Evolutionary conservation across 2,888 invertebrate genomes (phyloP), one percentile per base, ranked within the genome.

Genomic region (Spodoptera picta): DNA sequence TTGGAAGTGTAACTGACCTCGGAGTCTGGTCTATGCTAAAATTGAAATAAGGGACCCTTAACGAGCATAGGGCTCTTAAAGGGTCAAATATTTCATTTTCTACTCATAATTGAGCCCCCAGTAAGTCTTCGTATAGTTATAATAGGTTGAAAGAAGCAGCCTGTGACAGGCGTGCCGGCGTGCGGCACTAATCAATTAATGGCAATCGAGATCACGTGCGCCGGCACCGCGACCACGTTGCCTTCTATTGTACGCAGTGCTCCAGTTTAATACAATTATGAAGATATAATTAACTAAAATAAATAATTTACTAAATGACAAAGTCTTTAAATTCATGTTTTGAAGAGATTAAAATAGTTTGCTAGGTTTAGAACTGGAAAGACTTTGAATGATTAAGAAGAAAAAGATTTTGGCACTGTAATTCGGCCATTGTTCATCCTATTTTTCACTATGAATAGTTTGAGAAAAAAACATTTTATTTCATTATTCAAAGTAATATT

Each of bases 151-250:
- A 73, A 65, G 75, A 78, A 75, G 71, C 65, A 61, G 74, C 66
- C 56, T 60, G 79, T 79, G 80, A 76, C 79, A 80, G 77, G 84
- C 85, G 84, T 85, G 87, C 79, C 80, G 77, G 84, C 85, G 84
- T 85, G 87, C 86, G 85, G 80, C 75, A 83, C 87, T 88, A 89
- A 90, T 90, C 89, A 91, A 92, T 93, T 90, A 89, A 84, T 80
- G 81, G 77, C 88, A 88, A 90, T 88, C 83, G 79, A 79, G 61
- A 79, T 84, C 84, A 83, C 88, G 89, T 88, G 87, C 77, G 81
- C 74, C 48, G 51, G 73, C 63, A 79, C 70, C 76, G 65, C 58
- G 57, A 69, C 77, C 83, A 83, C 84, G 82, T 83, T 81, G 81
- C 57, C 54, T 51, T 57, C 48, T 50, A 60, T 74, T 63, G 74